Percentiles rank a stretch among this genome's conserved stretches.
phyloP scores from a whole-genome alignment of 2,113 vertebrate species.

The Holacanthus passer region DNA sequence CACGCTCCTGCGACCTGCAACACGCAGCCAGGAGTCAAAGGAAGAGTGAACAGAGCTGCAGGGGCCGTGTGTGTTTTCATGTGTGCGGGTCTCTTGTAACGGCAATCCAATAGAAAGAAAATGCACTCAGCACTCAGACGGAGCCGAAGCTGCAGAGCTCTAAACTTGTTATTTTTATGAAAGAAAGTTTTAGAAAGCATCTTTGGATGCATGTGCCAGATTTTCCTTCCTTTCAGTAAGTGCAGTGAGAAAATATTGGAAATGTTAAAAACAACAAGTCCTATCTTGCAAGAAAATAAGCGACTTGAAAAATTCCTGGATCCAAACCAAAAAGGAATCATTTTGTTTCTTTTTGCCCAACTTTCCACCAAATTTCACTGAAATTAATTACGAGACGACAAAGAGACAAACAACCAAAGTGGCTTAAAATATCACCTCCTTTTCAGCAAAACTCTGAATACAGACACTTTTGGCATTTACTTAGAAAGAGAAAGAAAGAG shows the following conservation, averaged over 20 bases:
- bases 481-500: not conserved
- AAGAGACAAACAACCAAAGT: not conserved
- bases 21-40: slow-evolving; percentile 27
- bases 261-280: not conserved
- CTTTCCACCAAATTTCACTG: not conserved
- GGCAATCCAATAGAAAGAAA: not conserved
- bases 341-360: not conserved
- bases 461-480: not conserved
- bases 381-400: not conserved
- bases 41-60: not conserved
- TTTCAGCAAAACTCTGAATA: not conserved
- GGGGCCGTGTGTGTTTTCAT: not conserved
- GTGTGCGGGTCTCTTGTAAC: slow-evolving; percentile 16
- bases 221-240: not conserved
- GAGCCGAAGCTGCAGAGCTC: not conserved
- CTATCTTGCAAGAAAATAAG: not conserved
- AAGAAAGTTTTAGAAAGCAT: too few species aligned
- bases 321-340: not conserved
- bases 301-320: not conserved
- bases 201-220: too few species aligned
- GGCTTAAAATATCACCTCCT: not conserved
- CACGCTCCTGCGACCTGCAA: slow-evolving; percentile 33
- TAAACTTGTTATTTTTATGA: slow-evolving; percentile 15
- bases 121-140: not conserved
- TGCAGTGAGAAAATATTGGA: slow-evolving; percentile 20